Evolutionary conservation across 1,140 invertebrate genomes (phyloP).

Genomic region (Euglossa dilemma): DNA sequence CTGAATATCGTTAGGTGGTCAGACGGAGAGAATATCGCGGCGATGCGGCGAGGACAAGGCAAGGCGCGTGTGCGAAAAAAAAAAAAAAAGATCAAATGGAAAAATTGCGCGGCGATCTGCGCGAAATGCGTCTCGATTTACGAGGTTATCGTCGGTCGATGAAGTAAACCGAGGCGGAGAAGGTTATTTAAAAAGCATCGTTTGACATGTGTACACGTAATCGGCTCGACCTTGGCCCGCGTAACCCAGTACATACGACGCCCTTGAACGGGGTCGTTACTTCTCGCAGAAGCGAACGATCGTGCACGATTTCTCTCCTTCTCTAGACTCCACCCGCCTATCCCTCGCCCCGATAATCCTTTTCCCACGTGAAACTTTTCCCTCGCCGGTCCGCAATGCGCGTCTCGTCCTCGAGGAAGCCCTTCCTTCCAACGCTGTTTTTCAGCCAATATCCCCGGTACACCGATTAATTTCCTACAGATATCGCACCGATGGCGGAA

Average conservation of each 20-base stretch:
- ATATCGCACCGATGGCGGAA: neutral
- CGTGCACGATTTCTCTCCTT: neutral
- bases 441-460: neutral
- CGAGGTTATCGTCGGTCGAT: conserved; percentile 31
- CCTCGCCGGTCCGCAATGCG: conserved; percentile 14
- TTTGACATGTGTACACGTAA: conserved; percentile 54
- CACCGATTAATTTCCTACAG: neutral
- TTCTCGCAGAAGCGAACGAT: conserved; percentile 26
- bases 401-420: neutral
- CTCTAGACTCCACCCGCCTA: neutral
- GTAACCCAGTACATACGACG: conserved; percentile 53
- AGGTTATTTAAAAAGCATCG: conserved; percentile 42
- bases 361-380: neutral
- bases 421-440: neutral
- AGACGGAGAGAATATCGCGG: neutral
- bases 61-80: neutral
- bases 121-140: conserved; percentile 29
- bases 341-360: neutral
- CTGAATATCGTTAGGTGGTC: neutral
- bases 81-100: neutral
- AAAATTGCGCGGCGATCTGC: neutral
- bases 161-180: conserved; percentile 2
- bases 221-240: conserved; percentile 60
- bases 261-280: conserved; percentile 60
- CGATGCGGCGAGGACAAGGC: neutral